phyloP scores from a whole-genome alignment of 2,888 invertebrate species.

The Artemia sp. region DNA sequence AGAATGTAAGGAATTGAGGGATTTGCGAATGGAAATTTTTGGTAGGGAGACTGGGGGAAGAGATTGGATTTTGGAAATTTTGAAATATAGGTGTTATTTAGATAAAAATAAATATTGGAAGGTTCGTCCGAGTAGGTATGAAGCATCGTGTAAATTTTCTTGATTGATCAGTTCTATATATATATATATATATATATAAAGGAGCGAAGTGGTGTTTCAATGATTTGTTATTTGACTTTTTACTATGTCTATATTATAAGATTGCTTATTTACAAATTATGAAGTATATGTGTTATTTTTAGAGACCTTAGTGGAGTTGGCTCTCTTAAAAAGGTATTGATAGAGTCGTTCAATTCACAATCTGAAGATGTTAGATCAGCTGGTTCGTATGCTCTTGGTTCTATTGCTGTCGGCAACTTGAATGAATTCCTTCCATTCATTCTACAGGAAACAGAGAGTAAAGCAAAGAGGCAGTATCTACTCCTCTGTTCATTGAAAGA shows the following conservation, averaged over 20 bases:
- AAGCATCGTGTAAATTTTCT: too few relatives aligned
- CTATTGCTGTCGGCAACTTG: constrained; percentile 86
- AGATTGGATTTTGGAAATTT: too few relatives aligned
- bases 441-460: constrained; percentile 75
- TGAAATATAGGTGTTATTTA: too few relatives aligned
- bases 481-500: constrained; percentile 93
- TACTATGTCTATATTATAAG: not conserved
- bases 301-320: constrained; percentile 29
- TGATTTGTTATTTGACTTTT: not conserved
- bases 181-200: too few relatives aligned
- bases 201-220: too few relatives aligned
- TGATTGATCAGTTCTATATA: too few relatives aligned
- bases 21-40: too few relatives aligned
- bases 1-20: too few relatives aligned
- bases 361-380: constrained; percentile 96
- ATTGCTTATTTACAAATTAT: not conserved
- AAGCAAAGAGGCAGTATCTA: constrained; percentile 86
- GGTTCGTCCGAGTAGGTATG: too few relatives aligned
- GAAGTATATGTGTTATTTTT: constrained; percentile 22
- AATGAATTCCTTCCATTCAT: constrained; percentile 85
- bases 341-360: constrained; percentile 50
- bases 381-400: constrained; percentile 89
- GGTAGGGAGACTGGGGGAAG: too few relatives aligned
- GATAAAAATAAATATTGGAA: too few relatives aligned
- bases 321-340: constrained; percentile 31